Evolutionary conservation across 2,113 vertebrate species (phyloP), one percentile per base, ranked within the genome.

Genomic region (Axis porcinus): DNA sequence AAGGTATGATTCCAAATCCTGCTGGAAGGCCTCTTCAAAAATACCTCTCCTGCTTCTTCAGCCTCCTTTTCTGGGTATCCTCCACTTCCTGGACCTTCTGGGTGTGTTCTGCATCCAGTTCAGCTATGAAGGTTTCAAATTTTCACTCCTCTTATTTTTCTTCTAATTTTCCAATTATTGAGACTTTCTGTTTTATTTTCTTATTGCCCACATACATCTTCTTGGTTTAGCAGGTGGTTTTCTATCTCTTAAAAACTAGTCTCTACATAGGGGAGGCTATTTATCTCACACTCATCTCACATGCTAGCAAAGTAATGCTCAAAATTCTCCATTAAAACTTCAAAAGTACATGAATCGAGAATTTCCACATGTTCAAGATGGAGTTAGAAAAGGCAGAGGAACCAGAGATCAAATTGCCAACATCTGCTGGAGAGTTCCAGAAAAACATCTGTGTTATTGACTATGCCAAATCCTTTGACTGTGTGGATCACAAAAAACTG

Each of bases 21-120:
- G 99, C 98, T 99, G 99, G 97, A 99, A 99, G 55, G 99, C 99
- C 97, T 99, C 99, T 98, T 99, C 99, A 99, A 99, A 98, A 99
- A 99, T 36, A 36, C 98, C 99, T 99, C 98, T 99, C 99, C 60
- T 99, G 99, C 55, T 99, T 99, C 97, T 99, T 99, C 87, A 99
- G 98, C 98, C 99, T 99, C 98, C 99, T 98, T 97, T 99, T 99
- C 91, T 99, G 99, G 33, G 98, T 98, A 54, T 99, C 99, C 78
- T 99, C 99, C 84, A 99, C 99, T 25, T 99, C 99, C 8, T 99
- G 98, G 40, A 99, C 99, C 97, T 99, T 99, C 99, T 99, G 99
- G 8, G 99, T 97, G 27, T 99, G 99, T 95, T 99, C 99, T 3
- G 99, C 98, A 94, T 99, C 99, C 10, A 99, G 98, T 98, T 99